phyloP scores from a whole-genome alignment of 37 sponge, comb jelly and placozoan genomes.

The Haliclona indistincta region DNA sequence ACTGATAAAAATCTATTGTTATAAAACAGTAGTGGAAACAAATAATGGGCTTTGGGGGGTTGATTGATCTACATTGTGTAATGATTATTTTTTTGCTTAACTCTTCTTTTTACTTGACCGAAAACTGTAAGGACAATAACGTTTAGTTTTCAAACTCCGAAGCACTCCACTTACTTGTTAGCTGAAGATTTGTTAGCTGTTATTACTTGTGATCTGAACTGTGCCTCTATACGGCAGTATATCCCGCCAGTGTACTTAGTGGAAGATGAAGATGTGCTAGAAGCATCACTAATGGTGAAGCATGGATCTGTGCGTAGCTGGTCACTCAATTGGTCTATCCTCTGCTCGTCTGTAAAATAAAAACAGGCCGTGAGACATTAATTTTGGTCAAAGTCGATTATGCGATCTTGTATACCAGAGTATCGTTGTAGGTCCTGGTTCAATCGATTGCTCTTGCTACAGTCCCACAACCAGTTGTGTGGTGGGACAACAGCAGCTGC shows the following conservation, averaged over 20 bases:
- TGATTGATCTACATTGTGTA: background rate
- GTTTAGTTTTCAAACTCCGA: background rate
- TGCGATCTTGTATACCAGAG: conserved; percentile 41
- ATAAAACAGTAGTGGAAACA: no score
- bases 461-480: conserved; percentile 71
- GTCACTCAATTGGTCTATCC: background rate
- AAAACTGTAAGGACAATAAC: background rate
- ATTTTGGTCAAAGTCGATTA: background rate
- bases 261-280: background rate
- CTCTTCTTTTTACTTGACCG: background rate
- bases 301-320: conserved; percentile 8
- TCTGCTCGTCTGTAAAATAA: conserved; percentile 18
- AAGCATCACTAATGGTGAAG: background rate
- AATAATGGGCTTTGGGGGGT: no score
- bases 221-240: conserved; percentile 48
- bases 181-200: background rate
- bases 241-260: conserved; percentile 45
- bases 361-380: no score
- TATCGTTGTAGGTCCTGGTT: conserved; percentile 83
- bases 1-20: no score
- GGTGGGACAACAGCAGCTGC: background rate
- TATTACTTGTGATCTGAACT: conserved; percentile 42
- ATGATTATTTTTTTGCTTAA: background rate
- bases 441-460: conserved; percentile 53
- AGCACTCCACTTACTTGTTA: background rate